Conservation (phyloP, 1,140 invertebrate genomes). For the Eulimnadia texana region DNA sequence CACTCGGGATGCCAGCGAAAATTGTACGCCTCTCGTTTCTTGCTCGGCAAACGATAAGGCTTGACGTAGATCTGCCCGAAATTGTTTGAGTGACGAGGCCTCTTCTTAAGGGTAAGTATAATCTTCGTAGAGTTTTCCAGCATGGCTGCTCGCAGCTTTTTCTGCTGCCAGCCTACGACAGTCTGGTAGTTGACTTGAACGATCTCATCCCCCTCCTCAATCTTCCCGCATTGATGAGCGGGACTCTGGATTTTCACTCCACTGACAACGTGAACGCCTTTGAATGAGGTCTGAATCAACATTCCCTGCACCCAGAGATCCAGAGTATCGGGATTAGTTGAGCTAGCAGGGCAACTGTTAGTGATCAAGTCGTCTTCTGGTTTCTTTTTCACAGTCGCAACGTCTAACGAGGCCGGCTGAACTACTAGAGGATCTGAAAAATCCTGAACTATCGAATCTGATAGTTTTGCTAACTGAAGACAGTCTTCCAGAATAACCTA, state of each 20-base stretch:
- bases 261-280: constrained; percentile 66
- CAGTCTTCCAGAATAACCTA: constrained; percentile 46
- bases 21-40: constrained; percentile 40
- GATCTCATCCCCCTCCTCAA: constrained; percentile 85
- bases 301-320: constrained; percentile 44
- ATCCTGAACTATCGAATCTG: constrained; percentile 76
- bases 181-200: constrained; percentile 84
- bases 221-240: constrained; percentile 71
- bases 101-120: constrained; percentile 64
- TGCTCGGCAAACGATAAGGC: constrained; percentile 57
- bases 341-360: constrained; percentile 16
- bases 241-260: constrained; percentile 65
- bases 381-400: constrained; percentile 72
- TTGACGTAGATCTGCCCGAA: constrained; percentile 69
- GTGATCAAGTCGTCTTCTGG: constrained; percentile 50
- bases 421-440: constrained; percentile 72
- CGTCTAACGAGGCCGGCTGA: constrained; percentile 69
- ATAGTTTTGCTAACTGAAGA: constrained; percentile 51
- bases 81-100: constrained; percentile 65
- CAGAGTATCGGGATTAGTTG: constrained; percentile 6
- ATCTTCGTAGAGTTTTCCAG: constrained; percentile 65
- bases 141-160: constrained; percentile 59
- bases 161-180: constrained; percentile 66
- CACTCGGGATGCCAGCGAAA: constrained; percentile 16
- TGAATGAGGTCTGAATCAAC: constrained; percentile 65